Evolutionary conservation across 2,888 invertebrate genomes (phyloP).

Genomic region (Odontocolon sp.): DNA sequence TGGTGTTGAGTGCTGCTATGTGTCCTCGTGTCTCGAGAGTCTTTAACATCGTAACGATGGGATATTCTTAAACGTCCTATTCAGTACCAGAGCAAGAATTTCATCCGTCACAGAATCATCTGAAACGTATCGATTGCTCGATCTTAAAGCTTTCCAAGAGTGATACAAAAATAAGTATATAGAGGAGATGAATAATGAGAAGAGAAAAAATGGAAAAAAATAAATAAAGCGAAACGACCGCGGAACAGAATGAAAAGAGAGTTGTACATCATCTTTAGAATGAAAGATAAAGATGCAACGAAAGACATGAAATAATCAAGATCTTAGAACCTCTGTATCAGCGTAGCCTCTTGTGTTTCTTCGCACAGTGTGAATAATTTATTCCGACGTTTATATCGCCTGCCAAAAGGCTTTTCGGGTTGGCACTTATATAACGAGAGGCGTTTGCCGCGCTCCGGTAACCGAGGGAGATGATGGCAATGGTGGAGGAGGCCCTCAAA

Average conservation of each 20-base stretch:
- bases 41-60: constrained; percentile 41
- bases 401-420: constrained; percentile 48
- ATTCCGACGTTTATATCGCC: constrained; percentile 53
- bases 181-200: neutral
- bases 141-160: constrained; percentile 27
- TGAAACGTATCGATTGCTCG: constrained; percentile 44
- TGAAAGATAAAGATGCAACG: too few relatives aligned
- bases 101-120: constrained; percentile 42
- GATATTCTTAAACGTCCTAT: constrained; percentile 30
- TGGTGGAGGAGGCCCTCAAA: constrained; percentile 55
- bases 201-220: too few relatives aligned
- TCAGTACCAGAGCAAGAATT: constrained; percentile 41
- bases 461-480: constrained; percentile 17
- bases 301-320: constrained; percentile 17
- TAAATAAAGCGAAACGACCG: too few relatives aligned
- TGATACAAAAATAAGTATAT: neutral
- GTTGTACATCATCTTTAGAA: too few relatives aligned
- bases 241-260: too few relatives aligned
- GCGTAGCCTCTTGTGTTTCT: neutral
- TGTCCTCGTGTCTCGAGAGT: constrained; percentile 28
- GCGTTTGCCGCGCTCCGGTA: constrained; percentile 15
- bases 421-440: constrained; percentile 37
- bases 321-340: neutral
- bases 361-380: constrained; percentile 47
- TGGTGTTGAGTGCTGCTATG: constrained; percentile 14